These are phyloP conservation scores for Bombus vancouverensis DNA, from an alignment of 1,140 invertebrate species.

Conservation along the genomic window DNA sequence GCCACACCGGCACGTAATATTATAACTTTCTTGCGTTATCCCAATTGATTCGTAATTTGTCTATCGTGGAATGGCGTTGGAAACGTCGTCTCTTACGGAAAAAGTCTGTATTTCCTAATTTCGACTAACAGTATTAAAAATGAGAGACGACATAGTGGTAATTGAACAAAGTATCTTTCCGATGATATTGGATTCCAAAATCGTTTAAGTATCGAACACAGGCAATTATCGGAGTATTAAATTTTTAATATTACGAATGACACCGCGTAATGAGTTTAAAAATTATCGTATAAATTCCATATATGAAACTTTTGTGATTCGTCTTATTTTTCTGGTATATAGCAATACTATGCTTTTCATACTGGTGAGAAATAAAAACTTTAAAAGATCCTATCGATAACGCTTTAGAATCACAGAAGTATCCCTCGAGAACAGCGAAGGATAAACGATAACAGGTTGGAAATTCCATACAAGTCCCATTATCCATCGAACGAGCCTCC, in stretches of 20 bases:
- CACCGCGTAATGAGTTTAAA: neutral
- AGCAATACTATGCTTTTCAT: too few species aligned
- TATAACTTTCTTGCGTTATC: slow-evolving; percentile 21
- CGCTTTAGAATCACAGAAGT: too few species aligned
- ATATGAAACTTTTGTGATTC: neutral
- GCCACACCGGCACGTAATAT: slow-evolving; percentile 49
- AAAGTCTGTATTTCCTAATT: neutral
- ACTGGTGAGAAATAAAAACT: neutral
- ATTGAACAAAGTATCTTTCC: neutral
- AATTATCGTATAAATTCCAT: neutral
- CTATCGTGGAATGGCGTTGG: neutral
- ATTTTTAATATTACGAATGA: neutral
- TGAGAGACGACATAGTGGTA: neutral
- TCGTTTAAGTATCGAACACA: too few species aligned
- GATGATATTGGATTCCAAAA: neutral
- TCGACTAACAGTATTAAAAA: neutral
- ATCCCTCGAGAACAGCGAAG: neutral
- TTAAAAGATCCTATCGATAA: too few species aligned
- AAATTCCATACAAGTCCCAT: neutral
- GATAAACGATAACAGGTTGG: neutral
- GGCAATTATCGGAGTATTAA: neutral
- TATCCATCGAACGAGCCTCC: neutral
- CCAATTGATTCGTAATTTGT: slow-evolving; percentile 57
- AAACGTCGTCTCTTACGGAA: too few species aligned
- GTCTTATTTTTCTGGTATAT: neutral